Base-by-base conservation (phyloP, 2,113 vertebrate species). In the Ginglymostoma cirratum region DNA sequence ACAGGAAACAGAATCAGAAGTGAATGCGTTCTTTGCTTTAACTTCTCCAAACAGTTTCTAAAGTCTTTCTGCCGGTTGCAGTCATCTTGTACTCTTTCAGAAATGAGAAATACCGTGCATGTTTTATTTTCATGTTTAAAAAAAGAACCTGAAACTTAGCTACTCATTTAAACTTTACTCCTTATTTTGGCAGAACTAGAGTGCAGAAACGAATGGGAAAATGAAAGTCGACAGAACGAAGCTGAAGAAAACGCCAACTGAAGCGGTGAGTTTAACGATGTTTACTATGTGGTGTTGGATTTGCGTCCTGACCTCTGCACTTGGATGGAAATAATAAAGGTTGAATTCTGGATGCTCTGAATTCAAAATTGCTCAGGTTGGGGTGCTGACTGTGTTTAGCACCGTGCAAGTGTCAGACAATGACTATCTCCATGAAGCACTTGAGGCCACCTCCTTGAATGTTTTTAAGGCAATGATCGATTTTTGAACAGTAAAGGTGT, bases 161-260 rank as follows among this genome's bases (percentile, higher is more conserved):
- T 48, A 17, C 92, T 24, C 24, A 10, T 42, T 95, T 6, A 55
- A 52, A 24, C 21, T 7, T 0, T 61, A n/a, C n/a, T 45, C 96
- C 96, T 96, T 92, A 12, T 65, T 0, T 80, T 96, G 96, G 96
- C 96, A 98, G 98, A 97, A 97, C 97, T 97, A 97, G 97, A 97
- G 97, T 97, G 97, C 97, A 97, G 96, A 97, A 97, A 98, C 97
- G 97, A 67, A 97, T 96, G 97, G 97, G 98, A 98, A 98, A 96
- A 99, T 99, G 99, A 99, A 99, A 98, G 99, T 99, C 96, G 99
- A 99, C 98, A 98, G 98, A 97, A 99, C 98, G 97, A 99, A 99
- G 97, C 97, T 99, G 97, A 99, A 99, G 98, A 99, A 99, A 98
- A 99, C 98, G 96, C 99, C 99, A 96, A 99, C 99, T 27, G 99